Evolutionary conservation across 2,888 invertebrate species (phyloP).

Genomic region (Himalopsyche japonica): DNA sequence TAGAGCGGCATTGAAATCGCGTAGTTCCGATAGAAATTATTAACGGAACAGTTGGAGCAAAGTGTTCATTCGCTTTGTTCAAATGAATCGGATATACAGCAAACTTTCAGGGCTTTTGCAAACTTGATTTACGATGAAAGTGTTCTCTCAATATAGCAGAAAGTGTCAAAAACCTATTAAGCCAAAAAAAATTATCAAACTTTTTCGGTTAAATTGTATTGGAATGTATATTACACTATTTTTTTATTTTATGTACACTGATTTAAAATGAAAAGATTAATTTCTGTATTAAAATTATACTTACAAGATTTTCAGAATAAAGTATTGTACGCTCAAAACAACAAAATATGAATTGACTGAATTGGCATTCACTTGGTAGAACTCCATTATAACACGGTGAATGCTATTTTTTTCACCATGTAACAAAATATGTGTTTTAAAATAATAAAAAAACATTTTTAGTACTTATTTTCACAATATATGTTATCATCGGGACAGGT

Average conservation of each 20-base stretch:
- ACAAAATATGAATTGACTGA: too few relatives aligned
- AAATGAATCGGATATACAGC: neutral
- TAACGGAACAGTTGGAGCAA: neutral
- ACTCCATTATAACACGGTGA: too few relatives aligned
- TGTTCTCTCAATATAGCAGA: neutral
- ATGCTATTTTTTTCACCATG: too few relatives aligned
- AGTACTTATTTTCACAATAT: too few relatives aligned
- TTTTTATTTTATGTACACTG: neutral
- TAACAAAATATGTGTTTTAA: too few relatives aligned
- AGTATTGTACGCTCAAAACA: too few relatives aligned
- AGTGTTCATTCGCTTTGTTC: neutral
- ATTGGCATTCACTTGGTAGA: too few relatives aligned
- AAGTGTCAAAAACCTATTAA: neutral
- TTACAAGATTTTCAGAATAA: too few relatives aligned
- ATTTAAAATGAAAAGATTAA: too few relatives aligned
- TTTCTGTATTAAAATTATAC: too few relatives aligned
- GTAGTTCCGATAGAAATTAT: neutral
- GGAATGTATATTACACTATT: neutral
- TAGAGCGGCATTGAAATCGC: neutral
- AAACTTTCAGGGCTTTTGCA: neutral
- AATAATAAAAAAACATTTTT: too few relatives aligned
- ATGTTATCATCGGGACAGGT: too few relatives aligned
- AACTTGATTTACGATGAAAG: neutral
- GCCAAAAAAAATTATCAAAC: neutral
- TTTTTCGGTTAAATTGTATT: neutral